Conservation (phyloP, 2,113 vertebrate genomes). For the Callaeas wilsoni region DNA sequence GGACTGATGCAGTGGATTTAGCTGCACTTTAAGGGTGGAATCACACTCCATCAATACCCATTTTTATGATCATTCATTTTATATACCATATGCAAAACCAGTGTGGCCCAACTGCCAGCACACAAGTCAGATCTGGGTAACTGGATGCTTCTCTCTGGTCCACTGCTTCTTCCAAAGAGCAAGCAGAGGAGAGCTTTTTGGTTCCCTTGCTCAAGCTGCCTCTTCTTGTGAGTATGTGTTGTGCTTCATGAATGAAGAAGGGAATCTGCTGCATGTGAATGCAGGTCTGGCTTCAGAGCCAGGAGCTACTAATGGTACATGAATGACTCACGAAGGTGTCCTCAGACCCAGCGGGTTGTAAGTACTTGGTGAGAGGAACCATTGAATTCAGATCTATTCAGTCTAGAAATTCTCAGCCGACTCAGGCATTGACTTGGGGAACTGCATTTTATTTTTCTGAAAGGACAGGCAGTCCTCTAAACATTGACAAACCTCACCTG, state of each 20-base stretch:
- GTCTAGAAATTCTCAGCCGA: background rate
- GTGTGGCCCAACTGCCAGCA: background rate
- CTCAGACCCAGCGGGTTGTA: background rate
- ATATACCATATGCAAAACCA: background rate
- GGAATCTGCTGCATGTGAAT: background rate
- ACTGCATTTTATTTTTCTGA: background rate
- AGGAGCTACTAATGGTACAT: background rate
- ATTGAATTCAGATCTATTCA: background rate
- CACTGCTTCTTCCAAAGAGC: background rate
- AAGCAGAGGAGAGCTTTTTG: background rate
- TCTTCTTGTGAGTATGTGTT: background rate
- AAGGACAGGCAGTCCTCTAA: background rate
- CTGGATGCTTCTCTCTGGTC: background rate
- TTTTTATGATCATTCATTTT: slow-evolving; percentile 8
- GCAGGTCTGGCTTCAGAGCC: background rate
- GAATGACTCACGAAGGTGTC: background rate
- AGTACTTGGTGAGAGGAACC: background rate
- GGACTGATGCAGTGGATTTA: background rate
- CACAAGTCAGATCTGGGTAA: background rate
- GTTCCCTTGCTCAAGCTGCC: background rate
- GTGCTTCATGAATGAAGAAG: background rate
- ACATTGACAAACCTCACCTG: background rate
- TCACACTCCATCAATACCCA: slow-evolving; percentile 12
- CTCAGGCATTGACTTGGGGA: background rate
- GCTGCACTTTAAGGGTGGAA: background rate